These are phyloP conservation scores for Agrochola litura DNA, from an alignment of 2,888 invertebrate genomes.

Conservation along the genomic window DNA sequence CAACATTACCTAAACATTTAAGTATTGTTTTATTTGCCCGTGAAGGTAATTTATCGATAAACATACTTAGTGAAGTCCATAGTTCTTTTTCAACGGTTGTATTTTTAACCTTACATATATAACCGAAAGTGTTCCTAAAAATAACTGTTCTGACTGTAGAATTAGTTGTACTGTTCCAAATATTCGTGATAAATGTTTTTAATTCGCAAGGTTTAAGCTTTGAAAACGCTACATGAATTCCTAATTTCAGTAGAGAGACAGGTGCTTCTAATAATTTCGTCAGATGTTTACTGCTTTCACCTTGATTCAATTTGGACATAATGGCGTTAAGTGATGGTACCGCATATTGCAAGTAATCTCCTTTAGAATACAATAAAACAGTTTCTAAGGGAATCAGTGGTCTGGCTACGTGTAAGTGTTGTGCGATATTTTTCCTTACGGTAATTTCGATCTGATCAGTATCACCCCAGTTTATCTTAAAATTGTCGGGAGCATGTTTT, in stretches of 20 bases:
- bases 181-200: conserved; percentile 68
- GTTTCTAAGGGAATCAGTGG: no score
- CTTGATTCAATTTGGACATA: conserved; percentile 50
- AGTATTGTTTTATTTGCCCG: conserved; percentile 64
- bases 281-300: conserved; percentile 66
- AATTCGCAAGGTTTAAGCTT: conserved; percentile 70
- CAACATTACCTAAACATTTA: background rate
- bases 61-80: conserved; percentile 67
- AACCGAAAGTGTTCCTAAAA: conserved; percentile 70
- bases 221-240: conserved; percentile 71
- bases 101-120: conserved; percentile 72
- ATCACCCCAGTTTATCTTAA: no score
- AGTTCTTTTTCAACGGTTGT: conserved; percentile 63
- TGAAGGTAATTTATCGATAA: conserved; percentile 72
- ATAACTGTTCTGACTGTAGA: conserved; percentile 72
- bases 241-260: conserved; percentile 78
- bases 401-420: no score
- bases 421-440: no score
- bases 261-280: conserved; percentile 73
- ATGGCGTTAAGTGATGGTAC: conserved; percentile 69
- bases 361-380: no score
- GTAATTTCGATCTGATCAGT: no score
- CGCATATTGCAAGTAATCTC: no score
- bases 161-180: conserved; percentile 77
- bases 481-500: no score